Percentiles rank a stretch among this genome's conserved stretches.
These are phyloP conservation scores for Heloderma charlesbogerti DNA, from an alignment of 2,113 vertebrate genomes.

Conservation along the genomic window DNA sequence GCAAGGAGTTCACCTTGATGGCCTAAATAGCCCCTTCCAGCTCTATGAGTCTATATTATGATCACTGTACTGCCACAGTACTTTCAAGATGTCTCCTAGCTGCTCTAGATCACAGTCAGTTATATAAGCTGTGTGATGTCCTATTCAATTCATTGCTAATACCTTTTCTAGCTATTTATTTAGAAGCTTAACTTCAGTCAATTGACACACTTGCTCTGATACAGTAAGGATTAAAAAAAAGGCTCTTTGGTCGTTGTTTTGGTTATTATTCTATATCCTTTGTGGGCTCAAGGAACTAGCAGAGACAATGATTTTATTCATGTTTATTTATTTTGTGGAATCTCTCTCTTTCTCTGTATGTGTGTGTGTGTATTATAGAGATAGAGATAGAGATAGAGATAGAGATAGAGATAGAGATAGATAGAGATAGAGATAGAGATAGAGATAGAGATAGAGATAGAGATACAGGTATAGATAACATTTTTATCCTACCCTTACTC, in stretches of 20 bases:
- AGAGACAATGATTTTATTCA: background rate
- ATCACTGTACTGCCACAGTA: no score
- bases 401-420: no score
- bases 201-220: background rate
- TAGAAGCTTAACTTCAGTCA: background rate
- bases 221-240: background rate
- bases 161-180: background rate
- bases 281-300: background rate
- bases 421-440: no score
- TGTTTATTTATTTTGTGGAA: background rate
- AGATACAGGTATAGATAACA: no score
- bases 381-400: no score
- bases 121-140: constrained; percentile 1
- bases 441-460: no score
- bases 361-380: no score
- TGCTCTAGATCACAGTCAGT: constrained; percentile 24
- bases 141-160: background rate
- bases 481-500: background rate
- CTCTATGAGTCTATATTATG: no score
- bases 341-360: background rate
- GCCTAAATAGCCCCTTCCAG: no score
- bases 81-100: background rate
- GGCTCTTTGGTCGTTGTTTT: background rate
- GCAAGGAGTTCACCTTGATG: no score
- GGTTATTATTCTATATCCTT: background rate